phyloP scores from a whole-genome alignment of 2,888 invertebrate species.

The Drosophila peninsularis region DNA sequence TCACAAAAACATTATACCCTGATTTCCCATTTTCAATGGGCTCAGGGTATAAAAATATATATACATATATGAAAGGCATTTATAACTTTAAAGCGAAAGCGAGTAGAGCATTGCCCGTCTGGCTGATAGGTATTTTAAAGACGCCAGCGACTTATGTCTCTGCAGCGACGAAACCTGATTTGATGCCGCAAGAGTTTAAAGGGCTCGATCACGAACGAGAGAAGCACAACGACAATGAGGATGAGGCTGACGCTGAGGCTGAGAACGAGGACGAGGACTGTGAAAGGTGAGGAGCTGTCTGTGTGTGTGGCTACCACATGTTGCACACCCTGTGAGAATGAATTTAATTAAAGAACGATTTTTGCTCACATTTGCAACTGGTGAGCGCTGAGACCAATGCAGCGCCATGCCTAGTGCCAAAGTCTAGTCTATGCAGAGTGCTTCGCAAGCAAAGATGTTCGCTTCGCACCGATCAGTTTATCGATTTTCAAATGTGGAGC shows the following conservation, averaged over 20 bases:
- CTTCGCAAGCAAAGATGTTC: slow-evolving; percentile 3
- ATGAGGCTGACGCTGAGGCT: slow-evolving; percentile 20
- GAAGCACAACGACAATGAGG: slow-evolving; percentile 2
- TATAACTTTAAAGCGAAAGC: slow-evolving; percentile 46
- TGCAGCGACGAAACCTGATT: slow-evolving; percentile 66
- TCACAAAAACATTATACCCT: too few species aligned
- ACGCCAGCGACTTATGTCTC: slow-evolving; percentile 67
- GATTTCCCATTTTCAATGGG: too few species aligned
- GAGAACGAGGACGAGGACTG: slow-evolving; percentile 13
- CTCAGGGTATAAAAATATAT: too few species aligned
- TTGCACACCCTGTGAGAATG: slow-evolving; percentile 81
- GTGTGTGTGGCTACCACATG: slow-evolving; percentile 62
- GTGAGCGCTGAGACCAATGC: slow-evolving; percentile 68
- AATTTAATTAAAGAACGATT: slow-evolving; percentile 76
- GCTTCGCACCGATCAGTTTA: slow-evolving; percentile 2
- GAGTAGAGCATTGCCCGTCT: slow-evolving; percentile 11
- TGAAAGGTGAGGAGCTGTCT: not conserved
- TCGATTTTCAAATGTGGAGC: too few species aligned
- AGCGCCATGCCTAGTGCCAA: slow-evolving; percentile 74
- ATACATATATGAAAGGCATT: slow-evolving; percentile 57
- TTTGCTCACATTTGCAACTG: slow-evolving; percentile 58
- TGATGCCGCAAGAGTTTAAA: slow-evolving; percentile 77
- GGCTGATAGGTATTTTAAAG: slow-evolving; percentile 63
- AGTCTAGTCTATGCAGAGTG: slow-evolving; percentile 66
- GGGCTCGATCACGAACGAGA: slow-evolving; percentile 66